Conservation (phyloP, 2,888 invertebrate genomes). For the Apoda limacodes region DNA sequence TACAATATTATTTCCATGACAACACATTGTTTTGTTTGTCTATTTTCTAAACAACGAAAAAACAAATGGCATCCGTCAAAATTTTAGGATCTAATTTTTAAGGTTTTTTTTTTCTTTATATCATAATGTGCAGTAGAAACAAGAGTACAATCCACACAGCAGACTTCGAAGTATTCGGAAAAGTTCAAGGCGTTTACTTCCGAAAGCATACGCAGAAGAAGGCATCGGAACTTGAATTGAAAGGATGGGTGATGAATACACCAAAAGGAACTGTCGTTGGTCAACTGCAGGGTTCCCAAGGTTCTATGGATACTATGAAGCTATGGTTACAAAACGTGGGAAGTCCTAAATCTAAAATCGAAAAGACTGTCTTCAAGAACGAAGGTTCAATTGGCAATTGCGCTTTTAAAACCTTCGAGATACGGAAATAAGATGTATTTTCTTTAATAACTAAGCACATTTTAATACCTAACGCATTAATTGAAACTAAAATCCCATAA, state of each 20-base stretch:
- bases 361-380: constrained; percentile 74
- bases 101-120: not conserved
- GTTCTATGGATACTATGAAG: constrained; percentile 72
- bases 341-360: constrained; percentile 77
- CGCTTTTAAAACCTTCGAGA: constrained; percentile 55
- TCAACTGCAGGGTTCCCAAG: constrained; percentile 70
- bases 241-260: constrained; percentile 84
- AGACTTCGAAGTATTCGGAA: constrained; percentile 73
- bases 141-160: no score
- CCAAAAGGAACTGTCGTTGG: constrained; percentile 76
- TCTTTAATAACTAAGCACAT: no score
- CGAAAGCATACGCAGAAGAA: constrained; percentile 74
- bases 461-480: no score
- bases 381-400: constrained; percentile 62
- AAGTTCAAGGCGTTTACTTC: constrained; percentile 70
- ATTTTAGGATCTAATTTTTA: not conserved
- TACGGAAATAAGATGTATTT: no score
- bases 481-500: no score
- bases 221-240: constrained; percentile 71
- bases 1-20: no score
- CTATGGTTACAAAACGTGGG: constrained; percentile 69
- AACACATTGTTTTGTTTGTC: no score
- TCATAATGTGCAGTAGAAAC: constrained; percentile 23
- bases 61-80: not conserved
- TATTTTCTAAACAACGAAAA: not conserved